Base-by-base conservation (phyloP, 2,888 invertebrate species). In the Patella ulyssiponensis region DNA sequence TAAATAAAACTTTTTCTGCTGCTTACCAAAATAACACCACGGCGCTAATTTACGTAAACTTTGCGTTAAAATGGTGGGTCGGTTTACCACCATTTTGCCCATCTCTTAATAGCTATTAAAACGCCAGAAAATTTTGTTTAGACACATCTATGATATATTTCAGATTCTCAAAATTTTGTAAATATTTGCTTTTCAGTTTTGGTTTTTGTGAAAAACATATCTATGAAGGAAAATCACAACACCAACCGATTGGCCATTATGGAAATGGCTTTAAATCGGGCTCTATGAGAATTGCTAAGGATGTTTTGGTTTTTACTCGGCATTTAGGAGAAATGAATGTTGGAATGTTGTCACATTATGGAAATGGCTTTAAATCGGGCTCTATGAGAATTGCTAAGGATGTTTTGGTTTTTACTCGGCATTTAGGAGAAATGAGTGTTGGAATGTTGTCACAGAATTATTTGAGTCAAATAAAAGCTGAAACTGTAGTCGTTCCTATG, bases 221-320 rank as follows among this genome's bases (percentile, higher is more conserved):
- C 5, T 81, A 79, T 79, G 88, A 87, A 64, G 86, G 86, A 75
- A 83, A 79, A 12, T 81, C 81, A 33, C 76, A 87, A 9, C 86
- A 88, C 71, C 84, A 85, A 69, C 90, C 91, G 7, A 89, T 91
- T 72, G 91, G 91, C 69, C 85, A 87, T 53, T 91, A 90, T 85
- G 91, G 91, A 7, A 91, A 91, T 78, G 91, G 91, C 1, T 91
- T 91, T 82, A 91, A 91, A 80, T 89, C 89, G 7, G 91, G 91
- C 9, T 89, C 89, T n/a, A 91, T 91, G 91, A 85, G 90, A 15
- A 86, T 91, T 17, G 91, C 89, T 4, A 84, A 86, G 64, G 91
- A 91, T 82, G 91, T 88, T 1, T 73, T 91, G n/a, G 91, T 91
- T 33, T 88, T 91, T 80, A 90, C 91, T 7, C 82, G 87, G 17